Base-by-base conservation (phyloP, 2,888 invertebrate species). In the Nymphalis urticae region DNA sequence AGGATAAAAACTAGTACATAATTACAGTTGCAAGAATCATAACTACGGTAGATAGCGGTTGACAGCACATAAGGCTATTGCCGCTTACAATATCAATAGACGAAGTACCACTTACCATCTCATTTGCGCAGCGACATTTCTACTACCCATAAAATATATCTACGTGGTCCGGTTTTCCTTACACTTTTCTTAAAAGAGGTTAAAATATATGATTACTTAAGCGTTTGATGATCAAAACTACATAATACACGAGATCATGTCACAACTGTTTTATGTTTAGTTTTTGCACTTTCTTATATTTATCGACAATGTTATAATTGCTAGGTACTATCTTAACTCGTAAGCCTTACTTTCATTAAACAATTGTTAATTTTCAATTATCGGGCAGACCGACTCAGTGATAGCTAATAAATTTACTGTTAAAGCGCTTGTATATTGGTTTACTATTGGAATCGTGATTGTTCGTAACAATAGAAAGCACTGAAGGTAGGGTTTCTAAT, bases 401-500 rank as follows among this genome's bases (percentile, higher is more conserved):
- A 58, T 42, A 42, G 58, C 19, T 42, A 56, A 32, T 42, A 58
- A 42, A 58, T 58, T 58, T 58, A 42, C 19, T 19, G 58, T 42
- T 42, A 19, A 42, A 42, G 19, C 19, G 42, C 27, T 36, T 42
- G 13, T 42, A 32, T 58, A 56, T 58, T 58, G 5, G 58, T 58
- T 58, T 42, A 42, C 24, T 32, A 56, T 56, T 58, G 42, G 58
- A 58, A 58, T 42, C 58, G 36, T 58, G 58, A 36, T 58, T 58
- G 36, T 42, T 58, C 19, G 21, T 58, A 24, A 67, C 67, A 62
- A 62, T 62, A 67, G 67, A 62, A 62, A 67, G 67, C 62, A 62
- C 56, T 48, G 36, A 56, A 62, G 58, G 67, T 36, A 62, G 48
- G 50, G 56, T 67, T 67, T 67, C 62, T 67, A 62, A 66, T 48